Base-by-base conservation (phyloP, 2,888 invertebrate species). In the Eupithecia exiguata region DNA sequence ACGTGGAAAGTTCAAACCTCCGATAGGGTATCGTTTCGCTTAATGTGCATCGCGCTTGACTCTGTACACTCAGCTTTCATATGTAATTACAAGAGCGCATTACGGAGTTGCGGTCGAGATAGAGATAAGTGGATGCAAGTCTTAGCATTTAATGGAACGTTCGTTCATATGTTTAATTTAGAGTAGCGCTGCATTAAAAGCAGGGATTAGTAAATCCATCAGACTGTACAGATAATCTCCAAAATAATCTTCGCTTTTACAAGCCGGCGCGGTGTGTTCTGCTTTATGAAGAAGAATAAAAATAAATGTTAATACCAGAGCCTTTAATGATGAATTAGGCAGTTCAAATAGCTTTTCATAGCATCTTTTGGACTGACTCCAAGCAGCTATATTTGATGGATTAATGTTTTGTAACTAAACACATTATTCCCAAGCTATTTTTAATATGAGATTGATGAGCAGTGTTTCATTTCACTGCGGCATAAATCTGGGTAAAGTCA, bases 11-110 rank as follows among this genome's bases (percentile, higher is more conserved):
- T 91, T 89, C 87, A 84, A 79, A 85, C 82, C 84, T 82, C 88
- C 87, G 88, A 89, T 90, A 88, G 87, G 85, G 84, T 87, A 87
- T 84, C 88, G 85, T 88, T 90, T 87, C 87, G 85, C 84, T 87
- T 86, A 89, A 89, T 87, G 89, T 83, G 84, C 82, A 81, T 81
- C 78, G 82, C 81, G 84, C 82, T 83, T 84, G 74, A 70, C 67
- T 82, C 78, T 86, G 81, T 85, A 86, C 86, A 86, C 84, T 86
- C 81, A 72, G 77, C 79, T 78, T 62, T 68, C 78, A 77, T 79
- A 81, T 85, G 82, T 84, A 87, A 87, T 87, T 84, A 86, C 83
- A 79, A 79, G 78, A 79, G 78, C 80, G 80, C 84, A 83, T 84
- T 85, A 82, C 83, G 80, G 73, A 78, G 81, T 79, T 81, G 79